Evolutionary conservation across 2,797 vertebrate species (phyloP).

Genomic region (Siniperca undulata): DNA sequence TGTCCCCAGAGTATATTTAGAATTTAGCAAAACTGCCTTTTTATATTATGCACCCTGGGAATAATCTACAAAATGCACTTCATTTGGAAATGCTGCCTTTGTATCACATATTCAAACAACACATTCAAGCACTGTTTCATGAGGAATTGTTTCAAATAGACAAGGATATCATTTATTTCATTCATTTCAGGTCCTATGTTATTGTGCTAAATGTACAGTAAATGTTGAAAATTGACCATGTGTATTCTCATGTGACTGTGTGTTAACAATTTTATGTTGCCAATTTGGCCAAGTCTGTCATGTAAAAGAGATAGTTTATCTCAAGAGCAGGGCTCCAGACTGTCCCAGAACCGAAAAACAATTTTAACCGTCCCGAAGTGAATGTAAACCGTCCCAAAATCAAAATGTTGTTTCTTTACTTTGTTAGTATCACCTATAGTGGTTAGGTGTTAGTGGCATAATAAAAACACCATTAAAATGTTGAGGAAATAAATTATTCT

Average conservation of each 20-base stretch:
- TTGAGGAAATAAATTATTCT: too few species aligned
- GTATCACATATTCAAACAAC: slow-evolving; percentile 11
- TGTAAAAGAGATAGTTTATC: background rate
- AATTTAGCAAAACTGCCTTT: slow-evolving; percentile 5
- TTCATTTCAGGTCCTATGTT: slow-evolving; percentile 1
- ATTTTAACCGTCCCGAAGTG: too few species aligned
- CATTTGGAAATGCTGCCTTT: slow-evolving; percentile 22
- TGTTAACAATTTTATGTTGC: background rate
- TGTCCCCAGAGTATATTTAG: slow-evolving; percentile 12
- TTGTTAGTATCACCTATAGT: too few species aligned
- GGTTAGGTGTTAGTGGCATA: too few species aligned
- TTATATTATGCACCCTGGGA: slow-evolving; percentile 4
- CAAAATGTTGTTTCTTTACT: too few species aligned
- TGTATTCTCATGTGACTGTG: background rate
- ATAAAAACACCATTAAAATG: too few species aligned
- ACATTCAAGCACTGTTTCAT: background rate
- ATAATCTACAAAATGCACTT: slow-evolving; percentile 13
- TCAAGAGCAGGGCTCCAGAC: too few species aligned
- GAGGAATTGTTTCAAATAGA: background rate
- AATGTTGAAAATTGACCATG: background rate
- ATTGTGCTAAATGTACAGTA: background rate
- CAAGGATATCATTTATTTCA: background rate
- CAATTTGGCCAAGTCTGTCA: background rate
- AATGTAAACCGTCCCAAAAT: too few species aligned
- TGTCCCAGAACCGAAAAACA: too few species aligned